phyloP scores from a whole-genome alignment of 2,113 vertebrate species.

The Etheostoma cragini region DNA sequence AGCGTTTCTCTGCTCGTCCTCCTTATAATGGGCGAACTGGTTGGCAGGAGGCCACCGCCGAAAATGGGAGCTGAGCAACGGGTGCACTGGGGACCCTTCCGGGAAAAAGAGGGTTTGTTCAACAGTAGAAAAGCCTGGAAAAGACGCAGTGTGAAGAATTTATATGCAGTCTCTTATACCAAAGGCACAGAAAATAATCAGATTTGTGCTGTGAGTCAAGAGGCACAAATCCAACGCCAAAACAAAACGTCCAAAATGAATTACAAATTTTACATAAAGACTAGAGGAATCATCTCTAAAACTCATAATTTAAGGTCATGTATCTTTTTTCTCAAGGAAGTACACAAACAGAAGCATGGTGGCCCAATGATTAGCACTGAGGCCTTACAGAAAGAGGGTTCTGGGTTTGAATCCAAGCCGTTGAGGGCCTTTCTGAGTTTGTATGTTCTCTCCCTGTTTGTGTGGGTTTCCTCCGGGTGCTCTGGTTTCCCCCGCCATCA shows the following conservation, averaged over 20 bases:
- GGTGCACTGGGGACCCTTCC: slow-evolving; percentile 36
- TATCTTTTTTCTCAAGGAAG: too few relatives aligned
- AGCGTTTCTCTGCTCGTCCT: background rate
- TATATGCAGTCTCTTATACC: background rate
- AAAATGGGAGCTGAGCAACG: slow-evolving; percentile 6
- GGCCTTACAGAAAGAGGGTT: too few relatives aligned
- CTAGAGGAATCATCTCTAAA: too few relatives aligned
- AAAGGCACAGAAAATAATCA: background rate
- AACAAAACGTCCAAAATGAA: background rate
- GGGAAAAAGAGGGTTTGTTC: slow-evolving; percentile 15
- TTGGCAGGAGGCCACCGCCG: slow-evolving; percentile 12
- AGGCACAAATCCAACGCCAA: background rate
- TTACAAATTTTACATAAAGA: background rate
- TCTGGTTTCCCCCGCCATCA: too few relatives aligned
- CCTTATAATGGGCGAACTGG: slow-evolving; percentile 3
- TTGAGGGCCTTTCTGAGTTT: too few relatives aligned
- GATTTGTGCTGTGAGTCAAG: background rate
- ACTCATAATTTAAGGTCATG: too few relatives aligned
- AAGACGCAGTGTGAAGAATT: background rate
- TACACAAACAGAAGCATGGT: too few relatives aligned
- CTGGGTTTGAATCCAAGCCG: too few relatives aligned
- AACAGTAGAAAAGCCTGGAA: background rate
- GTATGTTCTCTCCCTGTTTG: too few relatives aligned
- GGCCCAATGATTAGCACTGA: too few relatives aligned
- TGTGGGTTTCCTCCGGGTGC: too few relatives aligned